Base-by-base conservation (phyloP, 2,888 invertebrate genomes). In the Tenthredo distinguenda region DNA sequence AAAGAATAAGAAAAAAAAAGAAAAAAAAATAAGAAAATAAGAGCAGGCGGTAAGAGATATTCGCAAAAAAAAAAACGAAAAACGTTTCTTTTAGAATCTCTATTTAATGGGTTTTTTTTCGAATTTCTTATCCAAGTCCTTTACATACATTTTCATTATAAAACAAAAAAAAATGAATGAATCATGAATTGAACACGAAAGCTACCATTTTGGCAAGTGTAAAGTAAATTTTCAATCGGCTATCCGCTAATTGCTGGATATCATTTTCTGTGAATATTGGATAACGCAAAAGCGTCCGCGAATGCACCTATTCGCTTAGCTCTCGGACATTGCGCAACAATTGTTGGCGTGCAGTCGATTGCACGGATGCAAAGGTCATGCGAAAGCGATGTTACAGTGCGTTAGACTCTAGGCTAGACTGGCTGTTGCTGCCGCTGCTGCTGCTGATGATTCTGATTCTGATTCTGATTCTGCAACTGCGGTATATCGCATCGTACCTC, bases 331-430 rank as follows among this genome's bases (percentile, higher is more conserved):
- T 77, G 77, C 77, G 50, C 77, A 77, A 77, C n/a, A 55, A 55
- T 77, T 77, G 47, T 77, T 77, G 47, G 77, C 77, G 15, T 55
- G 77, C 31, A 77, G 50, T 77, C n/a, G 77, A 31, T 55, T 77
- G 55, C 55, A 77, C 50, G 77, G 31, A 77, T 77, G 55, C 77
- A 77, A 77, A 81, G 81, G 81, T 81, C 81, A 81, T 34, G 81
- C 81, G 81, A 81, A 81, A 81, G 81, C 65, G 58, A 81, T 55
- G 81, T 26, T 77, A 12, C 55, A 26, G n/a, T 31, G 77, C 77
- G 77, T 77, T 77, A 74, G 40, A 18, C n/a, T 40, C 72, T 26
- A n/a, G n/a, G 18, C 12, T 43, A 31, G 71, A 18, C 71, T 21
- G 72, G 43, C 43, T 40, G 40, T 40, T 74, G 40, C 72, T 43